Conservation (phyloP, 1,140 invertebrate genomes). For the Macrostomum lignano region DNA sequence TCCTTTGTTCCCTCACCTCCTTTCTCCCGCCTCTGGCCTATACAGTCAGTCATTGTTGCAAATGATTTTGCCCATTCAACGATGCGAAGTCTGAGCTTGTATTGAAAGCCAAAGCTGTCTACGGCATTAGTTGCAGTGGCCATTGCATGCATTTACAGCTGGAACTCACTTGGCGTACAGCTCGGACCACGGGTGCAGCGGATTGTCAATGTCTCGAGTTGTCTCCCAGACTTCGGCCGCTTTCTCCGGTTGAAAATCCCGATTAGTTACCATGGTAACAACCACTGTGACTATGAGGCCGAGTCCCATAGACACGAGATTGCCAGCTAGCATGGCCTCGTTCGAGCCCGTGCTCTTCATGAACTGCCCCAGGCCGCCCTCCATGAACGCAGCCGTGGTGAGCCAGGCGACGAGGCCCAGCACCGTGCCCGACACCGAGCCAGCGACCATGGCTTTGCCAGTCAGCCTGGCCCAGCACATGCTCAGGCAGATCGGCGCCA, state of each 20-base stretch:
- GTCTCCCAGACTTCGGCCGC: conserved; percentile 21
- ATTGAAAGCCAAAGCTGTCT: too few species aligned
- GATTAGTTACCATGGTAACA: conserved; percentile 14
- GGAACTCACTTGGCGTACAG: conserved; percentile 19
- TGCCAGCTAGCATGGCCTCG: conserved; percentile 23
- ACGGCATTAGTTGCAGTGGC: too few species aligned
- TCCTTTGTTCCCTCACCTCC: too few species aligned
- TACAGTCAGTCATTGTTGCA: too few species aligned
- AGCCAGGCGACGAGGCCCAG: conserved; percentile 22
- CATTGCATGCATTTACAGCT: too few species aligned
- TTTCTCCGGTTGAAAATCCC: conserved; percentile 7
- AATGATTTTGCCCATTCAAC: too few species aligned
- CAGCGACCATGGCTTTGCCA: conserved; percentile 17
- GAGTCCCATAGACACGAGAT: conserved; percentile 19
- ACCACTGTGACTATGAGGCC: conserved; percentile 19
- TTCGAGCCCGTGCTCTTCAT: conserved; percentile 20
- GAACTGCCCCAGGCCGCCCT: conserved; percentile 19
- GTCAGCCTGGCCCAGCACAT: conserved; percentile 27
- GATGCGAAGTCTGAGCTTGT: too few species aligned
- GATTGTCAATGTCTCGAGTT: conserved; percentile 29
- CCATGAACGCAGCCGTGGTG: conserved; percentile 13
- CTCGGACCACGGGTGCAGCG: conserved; percentile 26
- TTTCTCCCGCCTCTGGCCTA: too few species aligned
- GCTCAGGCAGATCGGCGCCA: conserved; percentile 21
- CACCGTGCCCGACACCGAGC: conserved; percentile 17